A percentile compares a stretch with the other conserved stretches of the same genome.
Conservation (phyloP, 2,888 invertebrate genomes). For the Cataglyphis albicans region DNA sequence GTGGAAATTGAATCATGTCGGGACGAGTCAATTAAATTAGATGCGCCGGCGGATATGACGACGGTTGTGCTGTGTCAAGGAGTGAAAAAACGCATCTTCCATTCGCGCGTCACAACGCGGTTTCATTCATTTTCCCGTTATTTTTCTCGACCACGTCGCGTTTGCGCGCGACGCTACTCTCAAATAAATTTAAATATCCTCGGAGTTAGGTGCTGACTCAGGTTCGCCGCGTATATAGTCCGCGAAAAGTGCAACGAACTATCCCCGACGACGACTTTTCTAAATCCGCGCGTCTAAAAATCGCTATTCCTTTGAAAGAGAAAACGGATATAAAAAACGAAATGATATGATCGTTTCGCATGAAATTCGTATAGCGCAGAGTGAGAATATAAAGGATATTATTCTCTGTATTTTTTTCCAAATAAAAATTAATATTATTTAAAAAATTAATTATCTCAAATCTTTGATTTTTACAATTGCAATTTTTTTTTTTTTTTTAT, state of each 20-base stretch:
- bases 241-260: conserved; percentile 30
- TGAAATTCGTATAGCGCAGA: background rate
- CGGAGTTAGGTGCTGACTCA: conserved; percentile 44
- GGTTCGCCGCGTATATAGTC: background rate
- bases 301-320: background rate
- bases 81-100: background rate
- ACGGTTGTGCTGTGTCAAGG: background rate
- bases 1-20: conserved; percentile 30
- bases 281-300: conserved; percentile 30
- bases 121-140: conserved; percentile 25
- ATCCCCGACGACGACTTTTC: conserved; percentile 14
- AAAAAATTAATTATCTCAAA: background rate
- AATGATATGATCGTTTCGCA: background rate
- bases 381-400: background rate
- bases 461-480: background rate
- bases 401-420: background rate
- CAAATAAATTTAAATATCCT: conserved; percentile 47
- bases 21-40: conserved; percentile 36
- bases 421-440: background rate
- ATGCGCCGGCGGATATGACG: background rate
- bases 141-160: background rate
- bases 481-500: background rate
- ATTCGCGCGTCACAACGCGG: background rate
- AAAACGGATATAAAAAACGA: background rate
- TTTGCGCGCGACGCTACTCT: conserved; percentile 24